Percentiles rank a stretch among this genome's conserved stretches.
phyloP scores from a whole-genome alignment of 2,797 vertebrate species.

The Odontamblyopus lacepedii region DNA sequence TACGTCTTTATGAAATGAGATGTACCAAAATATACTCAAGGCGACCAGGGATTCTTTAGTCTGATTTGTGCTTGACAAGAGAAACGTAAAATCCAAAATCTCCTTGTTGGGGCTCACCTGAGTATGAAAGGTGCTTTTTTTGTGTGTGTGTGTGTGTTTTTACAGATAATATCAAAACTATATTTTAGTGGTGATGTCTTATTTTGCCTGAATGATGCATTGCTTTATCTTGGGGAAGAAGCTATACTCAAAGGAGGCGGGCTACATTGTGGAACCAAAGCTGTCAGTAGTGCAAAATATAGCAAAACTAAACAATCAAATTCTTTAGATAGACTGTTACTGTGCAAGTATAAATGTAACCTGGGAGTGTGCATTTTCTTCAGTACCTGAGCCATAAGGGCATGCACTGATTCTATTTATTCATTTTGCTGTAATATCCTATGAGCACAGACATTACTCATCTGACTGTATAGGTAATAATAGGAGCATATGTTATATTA shows the following conservation, averaged over 20 bases:
- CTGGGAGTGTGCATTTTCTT: neutral
- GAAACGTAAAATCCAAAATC: conserved; percentile 40
- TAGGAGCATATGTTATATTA: neutral
- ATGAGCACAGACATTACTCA: neutral
- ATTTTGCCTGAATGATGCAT: neutral
- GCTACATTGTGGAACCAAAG: conserved; percentile 13
- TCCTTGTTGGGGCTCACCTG: conserved; percentile 28
- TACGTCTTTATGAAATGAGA: conserved; percentile 49
- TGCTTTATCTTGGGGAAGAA: conserved; percentile 22
- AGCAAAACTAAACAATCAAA: conserved; percentile 20
- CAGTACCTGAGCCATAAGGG: neutral
- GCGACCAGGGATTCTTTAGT: conserved; percentile 40
- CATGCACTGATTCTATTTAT: neutral
- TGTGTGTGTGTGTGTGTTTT: neutral
- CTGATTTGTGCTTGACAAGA: conserved; percentile 54
- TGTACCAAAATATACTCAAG: conserved; percentile 52
- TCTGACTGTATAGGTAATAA: conserved; percentile 3
- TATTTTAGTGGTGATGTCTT: conserved; percentile 2
- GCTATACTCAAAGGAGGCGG: conserved; percentile 24
- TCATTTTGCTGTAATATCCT: neutral
- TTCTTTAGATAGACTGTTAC: conserved; percentile 14
- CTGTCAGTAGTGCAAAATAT: conserved; percentile 28
- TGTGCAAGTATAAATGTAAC: neutral
- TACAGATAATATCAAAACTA: conserved; percentile 20
- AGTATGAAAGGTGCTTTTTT: conserved; percentile 44